Percentiles rank a stretch among this genome's conserved stretches.
Conservation (phyloP, 2,113 vertebrate genomes). For the Steatornis caripensis region DNA sequence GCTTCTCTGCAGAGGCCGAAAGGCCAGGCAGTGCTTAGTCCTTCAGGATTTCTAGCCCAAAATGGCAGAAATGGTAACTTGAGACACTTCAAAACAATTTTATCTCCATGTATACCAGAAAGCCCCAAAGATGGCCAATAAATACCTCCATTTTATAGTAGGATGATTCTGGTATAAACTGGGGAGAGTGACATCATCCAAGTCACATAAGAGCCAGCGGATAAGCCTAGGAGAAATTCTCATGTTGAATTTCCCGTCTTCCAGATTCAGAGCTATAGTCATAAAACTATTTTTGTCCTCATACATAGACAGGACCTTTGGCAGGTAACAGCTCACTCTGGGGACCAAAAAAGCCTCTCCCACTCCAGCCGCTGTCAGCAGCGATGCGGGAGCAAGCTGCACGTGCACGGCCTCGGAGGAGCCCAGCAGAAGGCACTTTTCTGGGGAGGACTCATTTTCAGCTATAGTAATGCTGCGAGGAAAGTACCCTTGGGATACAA, state of each 20-base stretch:
- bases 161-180: background rate
- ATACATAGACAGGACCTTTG: background rate
- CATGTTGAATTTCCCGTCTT: background rate
- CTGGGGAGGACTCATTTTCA: background rate
- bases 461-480: background rate
- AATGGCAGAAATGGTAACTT: background rate
- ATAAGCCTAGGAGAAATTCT: background rate
- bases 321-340: background rate
- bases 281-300: background rate
- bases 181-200: background rate
- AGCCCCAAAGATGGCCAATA: background rate
- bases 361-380: background rate
- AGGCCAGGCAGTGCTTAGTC: background rate
- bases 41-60: background rate
- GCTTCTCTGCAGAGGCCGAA: background rate
- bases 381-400: accelerated
- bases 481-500: background rate
- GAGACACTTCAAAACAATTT: background rate
- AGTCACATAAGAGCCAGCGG: background rate
- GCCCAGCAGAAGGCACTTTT: background rate
- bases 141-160: background rate
- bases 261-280: background rate
- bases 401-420: accelerated
- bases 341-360: background rate
- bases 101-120: background rate